phyloP scores from a whole-genome alignment of 2,888 invertebrate species.

The Cosmia pyralina region DNA sequence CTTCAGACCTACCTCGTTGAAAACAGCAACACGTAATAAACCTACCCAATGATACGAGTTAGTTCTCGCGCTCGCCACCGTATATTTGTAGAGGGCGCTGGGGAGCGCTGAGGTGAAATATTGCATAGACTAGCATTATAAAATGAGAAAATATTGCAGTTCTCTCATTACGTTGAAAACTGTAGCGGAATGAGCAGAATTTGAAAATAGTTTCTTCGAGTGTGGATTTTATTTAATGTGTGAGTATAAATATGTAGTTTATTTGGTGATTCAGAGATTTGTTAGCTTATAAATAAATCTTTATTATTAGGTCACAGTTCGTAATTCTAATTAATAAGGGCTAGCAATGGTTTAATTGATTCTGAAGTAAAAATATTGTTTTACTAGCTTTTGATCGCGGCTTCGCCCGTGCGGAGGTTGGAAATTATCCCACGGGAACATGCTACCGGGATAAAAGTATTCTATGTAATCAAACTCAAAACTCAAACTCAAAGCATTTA shows the following conservation, averaged over 20 bases:
- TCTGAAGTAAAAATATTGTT: too few species aligned
- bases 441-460: too few species aligned
- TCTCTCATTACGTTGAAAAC: slow-evolving; percentile 20
- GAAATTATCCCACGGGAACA: too few species aligned
- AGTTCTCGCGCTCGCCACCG: slow-evolving; percentile 15
- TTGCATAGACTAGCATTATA: too few species aligned
- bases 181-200: slow-evolving; percentile 11
- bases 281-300: too few species aligned
- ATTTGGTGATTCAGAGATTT: background rate
- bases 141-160: slow-evolving; percentile 32
- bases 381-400: too few species aligned
- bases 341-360: too few species aligned
- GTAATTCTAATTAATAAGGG: too few species aligned
- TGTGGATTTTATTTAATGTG: background rate
- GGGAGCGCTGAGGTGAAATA: slow-evolving; percentile 38
- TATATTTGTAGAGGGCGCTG: slow-evolving; percentile 41
- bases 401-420: too few species aligned
- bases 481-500: too few species aligned
- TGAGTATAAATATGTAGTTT: background rate
- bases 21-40: slow-evolving; percentile 17
- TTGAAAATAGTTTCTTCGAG: slow-evolving; percentile 18
- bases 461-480: too few species aligned
- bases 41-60: slow-evolving; percentile 7
- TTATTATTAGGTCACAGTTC: too few species aligned
- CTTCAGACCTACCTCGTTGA: background rate